These are phyloP conservation scores for Pygoscelis adeliae DNA, from an alignment of 2,113 vertebrate species.

Conservation along the genomic window DNA sequence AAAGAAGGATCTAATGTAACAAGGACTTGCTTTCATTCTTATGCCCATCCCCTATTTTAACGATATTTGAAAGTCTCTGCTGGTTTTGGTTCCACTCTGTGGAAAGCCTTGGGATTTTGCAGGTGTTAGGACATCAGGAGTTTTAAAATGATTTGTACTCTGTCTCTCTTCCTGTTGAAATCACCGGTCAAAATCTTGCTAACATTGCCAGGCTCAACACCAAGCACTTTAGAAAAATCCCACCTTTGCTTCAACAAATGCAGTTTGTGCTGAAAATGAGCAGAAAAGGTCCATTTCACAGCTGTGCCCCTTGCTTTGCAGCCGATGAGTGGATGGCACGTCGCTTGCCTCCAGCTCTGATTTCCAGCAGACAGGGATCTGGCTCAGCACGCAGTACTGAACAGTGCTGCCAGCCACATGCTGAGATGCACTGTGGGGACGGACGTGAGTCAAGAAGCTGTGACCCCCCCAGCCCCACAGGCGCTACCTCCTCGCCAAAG, in stretches of 20 bases:
- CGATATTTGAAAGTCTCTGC: not conserved
- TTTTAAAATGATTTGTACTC: not conserved
- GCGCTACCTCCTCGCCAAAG: not conserved
- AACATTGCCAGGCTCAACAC: fast-evolving
- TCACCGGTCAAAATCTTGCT: not conserved
- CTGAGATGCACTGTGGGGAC: fast-evolving
- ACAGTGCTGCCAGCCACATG: fast-evolving
- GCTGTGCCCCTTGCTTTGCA: not conserved
- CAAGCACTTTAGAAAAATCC: not conserved
- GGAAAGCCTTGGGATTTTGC: not conserved
- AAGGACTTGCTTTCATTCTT: not conserved
- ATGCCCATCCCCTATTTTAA: not conserved
- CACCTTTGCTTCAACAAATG: not conserved
- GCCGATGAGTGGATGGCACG: fast-evolving
- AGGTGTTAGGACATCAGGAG: not conserved
- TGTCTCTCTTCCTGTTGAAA: not conserved
- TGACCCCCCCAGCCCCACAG: not conserved
- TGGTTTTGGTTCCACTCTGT: not conserved
- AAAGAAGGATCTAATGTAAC: not conserved
- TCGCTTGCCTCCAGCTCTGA: not conserved
- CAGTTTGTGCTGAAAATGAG: not conserved
- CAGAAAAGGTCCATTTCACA: not conserved
- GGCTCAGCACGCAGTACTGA: fast-evolving
- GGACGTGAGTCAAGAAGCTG: not conserved
- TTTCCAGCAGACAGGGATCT: not conserved